These are phyloP conservation scores for Drosophila vallismaia DNA, from an alignment of 2,888 invertebrate species.

Conservation along the genomic window DNA sequence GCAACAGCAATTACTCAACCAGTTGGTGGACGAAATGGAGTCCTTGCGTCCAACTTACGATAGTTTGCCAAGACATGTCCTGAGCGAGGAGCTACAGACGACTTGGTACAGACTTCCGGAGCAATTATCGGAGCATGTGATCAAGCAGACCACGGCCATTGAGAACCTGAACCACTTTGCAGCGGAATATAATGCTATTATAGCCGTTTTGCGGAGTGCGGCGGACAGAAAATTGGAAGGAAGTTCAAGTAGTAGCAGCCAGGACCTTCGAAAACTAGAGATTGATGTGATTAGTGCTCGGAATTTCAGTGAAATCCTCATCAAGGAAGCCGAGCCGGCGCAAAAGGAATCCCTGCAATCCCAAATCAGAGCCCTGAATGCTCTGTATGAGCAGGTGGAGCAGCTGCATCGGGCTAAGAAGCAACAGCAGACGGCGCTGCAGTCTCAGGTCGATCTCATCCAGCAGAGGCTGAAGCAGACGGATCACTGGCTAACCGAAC, in stretches of 20 bases:
- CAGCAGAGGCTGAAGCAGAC: conserved; percentile 78
- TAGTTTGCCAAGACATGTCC: conserved; percentile 58
- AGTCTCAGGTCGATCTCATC: conserved; percentile 78
- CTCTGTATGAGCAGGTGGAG: conserved; percentile 79
- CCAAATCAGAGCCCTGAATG: conserved; percentile 79
- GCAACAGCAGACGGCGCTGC: conserved; percentile 75
- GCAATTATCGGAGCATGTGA: conserved; percentile 81
- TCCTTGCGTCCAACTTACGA: conserved; percentile 69
- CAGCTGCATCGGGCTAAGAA: conserved; percentile 76
- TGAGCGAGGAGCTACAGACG: conserved; percentile 74
- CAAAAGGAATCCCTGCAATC: conserved; percentile 75
- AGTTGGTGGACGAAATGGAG: conserved; percentile 75
- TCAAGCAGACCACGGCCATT: conserved; percentile 83
- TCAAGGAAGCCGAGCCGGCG: conserved; percentile 79
- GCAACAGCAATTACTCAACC: conserved; percentile 78
- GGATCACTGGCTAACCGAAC: conserved; percentile 87
- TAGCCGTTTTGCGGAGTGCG: conserved; percentile 69
- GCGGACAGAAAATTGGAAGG: conserved; percentile 38
- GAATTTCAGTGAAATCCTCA: conserved; percentile 83
- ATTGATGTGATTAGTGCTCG: conserved; percentile 84
- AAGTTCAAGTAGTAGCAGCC: conserved; percentile 27
- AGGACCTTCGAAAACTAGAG: conserved; percentile 83
- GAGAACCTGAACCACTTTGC: conserved; percentile 83
- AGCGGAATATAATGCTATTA: conserved; percentile 81
- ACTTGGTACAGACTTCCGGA: conserved; percentile 81